These are phyloP conservation scores for Proteles cristata DNA, from an alignment of 2,113 vertebrate genomes.

Conservation along the genomic window DNA sequence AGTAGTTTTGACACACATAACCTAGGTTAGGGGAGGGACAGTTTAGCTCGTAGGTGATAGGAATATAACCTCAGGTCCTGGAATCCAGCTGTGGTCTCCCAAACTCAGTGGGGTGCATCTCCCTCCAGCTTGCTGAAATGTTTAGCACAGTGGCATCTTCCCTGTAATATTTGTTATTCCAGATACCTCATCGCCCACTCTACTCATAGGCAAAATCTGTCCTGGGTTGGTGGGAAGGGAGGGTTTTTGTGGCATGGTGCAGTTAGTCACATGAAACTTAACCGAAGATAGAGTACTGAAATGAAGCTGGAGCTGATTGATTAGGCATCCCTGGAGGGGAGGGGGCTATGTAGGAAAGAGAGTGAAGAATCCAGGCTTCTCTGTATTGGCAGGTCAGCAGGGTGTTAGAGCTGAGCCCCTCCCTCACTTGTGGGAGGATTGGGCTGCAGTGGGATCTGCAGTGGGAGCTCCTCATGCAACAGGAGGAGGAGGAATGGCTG, in stretches of 20 bases:
- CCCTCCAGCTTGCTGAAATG: neutral
- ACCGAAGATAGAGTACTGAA: too few species aligned
- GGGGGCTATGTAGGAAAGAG: fast-evolving
- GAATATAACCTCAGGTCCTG: neutral
- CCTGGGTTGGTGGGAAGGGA: neutral
- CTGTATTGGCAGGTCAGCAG: neutral
- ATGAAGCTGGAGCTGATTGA: neutral
- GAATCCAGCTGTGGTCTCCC: neutral
- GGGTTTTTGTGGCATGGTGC: neutral
- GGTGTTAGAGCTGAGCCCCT: neutral
- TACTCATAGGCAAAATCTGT: neutral
- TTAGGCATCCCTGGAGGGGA: neutral
- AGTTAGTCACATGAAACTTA: neutral
- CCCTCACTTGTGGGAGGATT: neutral
- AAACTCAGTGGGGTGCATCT: neutral
- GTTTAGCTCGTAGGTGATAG: neutral
- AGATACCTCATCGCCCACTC: neutral
- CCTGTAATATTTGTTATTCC: neutral
- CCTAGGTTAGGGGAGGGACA: neutral
- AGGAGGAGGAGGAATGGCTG: neutral
- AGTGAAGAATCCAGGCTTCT: neutral
- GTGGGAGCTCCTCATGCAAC: too few species aligned
- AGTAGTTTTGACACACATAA: too few species aligned
- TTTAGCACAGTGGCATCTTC: neutral
- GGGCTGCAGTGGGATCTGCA: neutral